Evolutionary conservation across 2,797 vertebrate species (phyloP), one percentile per base, ranked within the genome.

Genomic region (Gouania willdenowi): DNA sequence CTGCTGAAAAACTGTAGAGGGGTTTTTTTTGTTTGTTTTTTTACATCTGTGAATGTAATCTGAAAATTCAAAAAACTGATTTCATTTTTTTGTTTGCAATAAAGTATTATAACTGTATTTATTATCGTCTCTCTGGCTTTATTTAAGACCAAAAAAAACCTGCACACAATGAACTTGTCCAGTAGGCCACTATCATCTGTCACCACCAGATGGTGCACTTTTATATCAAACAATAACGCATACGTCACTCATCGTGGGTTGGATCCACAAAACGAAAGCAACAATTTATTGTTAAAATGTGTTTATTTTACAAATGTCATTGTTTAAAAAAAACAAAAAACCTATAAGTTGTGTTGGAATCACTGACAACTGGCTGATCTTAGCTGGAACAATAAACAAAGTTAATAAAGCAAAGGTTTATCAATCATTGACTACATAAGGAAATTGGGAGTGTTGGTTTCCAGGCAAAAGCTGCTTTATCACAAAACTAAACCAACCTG

Each of bases 51-150:
- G n/a, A 6, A 52, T 29, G 38, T 43, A 42, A 36, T 51, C 12
- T n/a, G n/a, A n/a, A n/a, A 39, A 43, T 41, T 60, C 41, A 48
- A 31, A 40, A n/a, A 67, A 49, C 40, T 47, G 47, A 9, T 66
- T 60, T 15, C 39, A 21, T 53, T 31, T 56, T 61, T 67, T 64
- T 66, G 27, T 72, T 75, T 58, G 22, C 58, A 73, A 73, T 80
- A 71, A 79, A 75, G 26, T 61, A 52, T 64, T 77, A 31, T 15
- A 60, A 49, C 36, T 31, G 41, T 29, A 49, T 4, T 29, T 38
- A 18, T 30, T n/a, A 19, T 3, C 5, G 15, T 44, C 7, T n/a
- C n/a, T n/a, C n/a, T n/a, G n/a, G n/a, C n/a, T n/a, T n/a, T n/a
- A n/a, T 10, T 10, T 10, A 1, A 10, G 10, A 10, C 1, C 10